phyloP scores from a whole-genome alignment of 2,888 invertebrate species.

The Cataglyphis altisquamis region DNA sequence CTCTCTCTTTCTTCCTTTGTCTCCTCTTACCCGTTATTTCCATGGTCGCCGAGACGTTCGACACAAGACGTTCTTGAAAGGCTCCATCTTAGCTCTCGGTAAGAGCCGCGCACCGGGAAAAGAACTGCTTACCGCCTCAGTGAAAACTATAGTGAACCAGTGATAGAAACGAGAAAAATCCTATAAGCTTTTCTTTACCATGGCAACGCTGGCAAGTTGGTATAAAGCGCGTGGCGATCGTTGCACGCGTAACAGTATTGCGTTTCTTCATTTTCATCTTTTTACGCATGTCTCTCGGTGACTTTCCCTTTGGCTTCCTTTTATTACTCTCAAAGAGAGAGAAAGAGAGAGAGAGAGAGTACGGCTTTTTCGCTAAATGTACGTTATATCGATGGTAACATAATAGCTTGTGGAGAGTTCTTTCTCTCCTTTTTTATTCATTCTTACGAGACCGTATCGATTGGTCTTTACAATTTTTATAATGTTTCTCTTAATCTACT shows the following conservation, averaged over 20 bases:
- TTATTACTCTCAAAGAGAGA: constrained; percentile 1
- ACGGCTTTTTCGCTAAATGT: neutral
- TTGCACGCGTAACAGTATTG: constrained; percentile 16
- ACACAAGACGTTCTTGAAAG: constrained; percentile 69
- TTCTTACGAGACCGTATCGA: neutral
- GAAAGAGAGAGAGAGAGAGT: neutral
- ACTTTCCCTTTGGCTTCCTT: neutral
- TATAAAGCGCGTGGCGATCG: constrained; percentile 62
- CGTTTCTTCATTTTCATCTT: constrained; percentile 28
- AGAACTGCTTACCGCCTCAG: constrained; percentile 65
- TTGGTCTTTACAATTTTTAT: neutral
- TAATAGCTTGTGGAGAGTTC: neutral
- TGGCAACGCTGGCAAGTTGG: constrained; percentile 59
- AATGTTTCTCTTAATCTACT: neutral
- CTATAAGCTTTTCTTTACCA: constrained; percentile 72
- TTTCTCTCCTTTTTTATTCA: neutral
- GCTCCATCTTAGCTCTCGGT: constrained; percentile 57
- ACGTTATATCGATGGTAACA: neutral
- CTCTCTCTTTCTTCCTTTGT: neutral
- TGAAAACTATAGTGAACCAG: constrained; percentile 66
- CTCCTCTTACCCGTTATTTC: constrained; percentile 35
- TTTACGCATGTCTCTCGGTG: neutral
- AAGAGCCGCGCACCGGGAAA: constrained; percentile 62
- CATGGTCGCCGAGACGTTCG: constrained; percentile 63
- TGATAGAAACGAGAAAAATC: constrained; percentile 71